Percentiles rank a stretch among this genome's conserved stretches.
These are phyloP conservation scores for Chrysochloris asiatica DNA, from an alignment of 2,113 vertebrate species.

Conservation along the genomic window DNA sequence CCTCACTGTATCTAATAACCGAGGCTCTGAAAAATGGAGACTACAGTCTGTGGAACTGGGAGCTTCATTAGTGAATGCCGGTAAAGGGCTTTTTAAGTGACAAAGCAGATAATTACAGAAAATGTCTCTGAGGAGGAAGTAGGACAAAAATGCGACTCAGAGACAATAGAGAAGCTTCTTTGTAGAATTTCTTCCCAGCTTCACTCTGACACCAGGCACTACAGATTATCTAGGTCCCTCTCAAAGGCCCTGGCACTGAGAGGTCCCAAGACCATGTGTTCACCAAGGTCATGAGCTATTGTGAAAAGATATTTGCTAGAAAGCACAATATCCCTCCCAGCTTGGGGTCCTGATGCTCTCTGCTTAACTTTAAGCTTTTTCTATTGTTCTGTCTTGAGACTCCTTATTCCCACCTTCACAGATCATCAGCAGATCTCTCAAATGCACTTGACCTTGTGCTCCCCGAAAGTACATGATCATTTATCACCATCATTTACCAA, in stretches of 20 bases:
- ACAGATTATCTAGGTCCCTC: background rate
- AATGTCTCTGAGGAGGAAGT: slow-evolving; percentile 41
- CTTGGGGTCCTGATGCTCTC: background rate
- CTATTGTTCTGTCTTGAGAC: background rate
- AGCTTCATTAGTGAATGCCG: slow-evolving; percentile 37
- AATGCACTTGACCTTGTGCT: slow-evolving; percentile 53
- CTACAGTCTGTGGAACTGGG: background rate
- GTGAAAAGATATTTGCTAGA: background rate
- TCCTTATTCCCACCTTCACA: slow-evolving; percentile 10
- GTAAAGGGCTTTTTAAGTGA: slow-evolving; percentile 46
- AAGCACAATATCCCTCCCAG: background rate
- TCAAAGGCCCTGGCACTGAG: background rate
- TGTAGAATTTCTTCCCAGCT: slow-evolving; percentile 1
- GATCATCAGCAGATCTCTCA: slow-evolving; percentile 32
- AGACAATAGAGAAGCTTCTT: slow-evolving; percentile 28
- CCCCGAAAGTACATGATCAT: slow-evolving; percentile 39
- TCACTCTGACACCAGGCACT: background rate
- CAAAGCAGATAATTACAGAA: slow-evolving; percentile 61
- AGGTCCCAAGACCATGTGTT: background rate
- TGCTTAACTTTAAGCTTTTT: background rate
- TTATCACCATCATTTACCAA: slow-evolving; percentile 65
- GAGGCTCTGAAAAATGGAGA: slow-evolving; percentile 21
- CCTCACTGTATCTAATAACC: slow-evolving; percentile 23
- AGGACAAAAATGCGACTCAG: slow-evolving; percentile 20
- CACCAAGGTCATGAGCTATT: background rate